Conservation (phyloP, 2,888 invertebrate genomes). For the Sympetrum striolatum region DNA sequence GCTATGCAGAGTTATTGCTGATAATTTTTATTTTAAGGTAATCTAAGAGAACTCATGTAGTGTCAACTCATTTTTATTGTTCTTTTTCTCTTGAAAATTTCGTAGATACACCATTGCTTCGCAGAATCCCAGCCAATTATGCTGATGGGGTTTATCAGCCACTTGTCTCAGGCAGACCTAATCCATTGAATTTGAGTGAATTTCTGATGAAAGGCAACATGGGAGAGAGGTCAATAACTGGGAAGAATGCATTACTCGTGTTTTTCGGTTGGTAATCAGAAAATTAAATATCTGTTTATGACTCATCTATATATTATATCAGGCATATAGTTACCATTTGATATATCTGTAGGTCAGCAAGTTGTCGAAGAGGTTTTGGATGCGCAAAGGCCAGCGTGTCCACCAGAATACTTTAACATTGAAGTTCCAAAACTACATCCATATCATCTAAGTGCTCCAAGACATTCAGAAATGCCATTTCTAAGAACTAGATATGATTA, state of each 20-base stretch:
- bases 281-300: neutral
- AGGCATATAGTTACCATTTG: neutral
- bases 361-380: constrained; percentile 69
- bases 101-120: constrained; percentile 63
- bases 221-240: constrained; percentile 59
- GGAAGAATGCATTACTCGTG: constrained; percentile 66
- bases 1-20: no score
- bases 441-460: constrained; percentile 53
- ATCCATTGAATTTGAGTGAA: constrained; percentile 64
- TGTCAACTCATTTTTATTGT: neutral
- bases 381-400: constrained; percentile 67
- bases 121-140: constrained; percentile 65
- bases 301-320: neutral
- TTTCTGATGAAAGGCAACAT: constrained; percentile 59
- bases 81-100: neutral
- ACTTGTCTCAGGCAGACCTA: constrained; percentile 61
- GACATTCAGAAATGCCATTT: constrained; percentile 62
- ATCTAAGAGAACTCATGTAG: neutral
- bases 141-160: constrained; percentile 66
- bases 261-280: constrained; percentile 62
- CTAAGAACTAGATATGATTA: constrained; percentile 64
- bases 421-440: constrained; percentile 61
- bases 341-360: constrained; percentile 62
- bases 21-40: no score
- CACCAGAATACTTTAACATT: constrained; percentile 68